These are phyloP conservation scores for Agrypnus murinus DNA, from an alignment of 2,888 invertebrate species.

Conservation along the genomic window DNA sequence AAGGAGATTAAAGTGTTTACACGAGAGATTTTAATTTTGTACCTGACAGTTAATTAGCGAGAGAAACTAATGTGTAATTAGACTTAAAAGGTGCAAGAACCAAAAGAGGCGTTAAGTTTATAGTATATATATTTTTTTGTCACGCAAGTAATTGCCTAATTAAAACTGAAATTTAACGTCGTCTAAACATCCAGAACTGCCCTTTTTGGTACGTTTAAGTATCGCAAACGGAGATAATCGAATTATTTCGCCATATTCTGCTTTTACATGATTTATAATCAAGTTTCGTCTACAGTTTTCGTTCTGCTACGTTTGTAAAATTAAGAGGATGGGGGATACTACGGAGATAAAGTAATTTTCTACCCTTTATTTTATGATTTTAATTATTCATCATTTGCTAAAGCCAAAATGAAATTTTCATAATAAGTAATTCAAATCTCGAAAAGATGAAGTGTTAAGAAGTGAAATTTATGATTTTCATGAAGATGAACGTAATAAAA, in stretches of 20 bases:
- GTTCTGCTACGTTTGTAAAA: constrained; percentile 16
- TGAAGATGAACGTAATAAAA: too few species aligned
- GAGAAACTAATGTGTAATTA: too few species aligned
- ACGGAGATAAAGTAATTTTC: constrained; percentile 13
- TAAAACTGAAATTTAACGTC: background rate
- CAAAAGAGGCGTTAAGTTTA: background rate
- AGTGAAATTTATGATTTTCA: too few species aligned
- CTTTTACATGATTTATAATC: constrained; percentile 21
- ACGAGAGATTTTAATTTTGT: too few species aligned
- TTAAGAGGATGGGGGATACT: constrained; percentile 3
- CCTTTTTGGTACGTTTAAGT: background rate
- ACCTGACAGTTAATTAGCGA: too few species aligned
- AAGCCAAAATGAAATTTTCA: too few species aligned
- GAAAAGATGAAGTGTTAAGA: too few species aligned
- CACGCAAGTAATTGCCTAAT: background rate
- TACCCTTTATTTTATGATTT: constrained; percentile 10
- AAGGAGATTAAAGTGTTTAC: too few species aligned
- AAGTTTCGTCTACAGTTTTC: constrained; percentile 11
- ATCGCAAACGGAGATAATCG: constrained; percentile 10
- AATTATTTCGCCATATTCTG: constrained; percentile 10
- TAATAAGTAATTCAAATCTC: too few species aligned
- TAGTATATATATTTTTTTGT: too few species aligned
- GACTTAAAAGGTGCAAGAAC: background rate
- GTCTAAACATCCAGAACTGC: constrained; percentile 6
- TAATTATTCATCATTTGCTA: too few species aligned